A percentile compares a stretch with the other conserved stretches of the same genome.
Evolutionary conservation across 2,113 vertebrate species (phyloP).

Genomic region (Struthio camelus): DNA sequence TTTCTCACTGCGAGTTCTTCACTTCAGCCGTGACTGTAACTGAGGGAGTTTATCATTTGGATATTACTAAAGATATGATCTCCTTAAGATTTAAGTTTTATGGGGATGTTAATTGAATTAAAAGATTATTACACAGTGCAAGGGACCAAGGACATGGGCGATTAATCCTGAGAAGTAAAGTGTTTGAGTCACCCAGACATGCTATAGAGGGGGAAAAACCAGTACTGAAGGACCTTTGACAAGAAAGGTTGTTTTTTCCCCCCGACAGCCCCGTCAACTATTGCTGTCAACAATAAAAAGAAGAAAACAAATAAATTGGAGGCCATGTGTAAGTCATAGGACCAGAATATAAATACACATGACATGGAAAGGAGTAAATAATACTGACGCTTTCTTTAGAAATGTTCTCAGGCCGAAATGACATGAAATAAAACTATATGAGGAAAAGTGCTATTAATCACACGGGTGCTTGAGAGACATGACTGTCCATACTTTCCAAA

Average conservation of each 20-base stretch:
- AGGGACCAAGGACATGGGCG: background rate
- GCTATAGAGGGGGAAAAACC: background rate
- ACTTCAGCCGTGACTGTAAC: background rate
- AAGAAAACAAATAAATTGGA: conserved; percentile 85
- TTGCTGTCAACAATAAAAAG: conserved; percentile 61
- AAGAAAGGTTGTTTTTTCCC: conserved; percentile 32
- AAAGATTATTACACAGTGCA: conserved; percentile 30
- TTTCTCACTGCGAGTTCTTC: background rate
- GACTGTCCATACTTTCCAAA: background rate
- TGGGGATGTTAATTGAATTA: conserved; percentile 44
- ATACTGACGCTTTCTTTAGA: conserved; percentile 43
- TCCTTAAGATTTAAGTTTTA: conserved; percentile 35
- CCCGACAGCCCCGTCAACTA: conserved; percentile 29
- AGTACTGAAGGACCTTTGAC: conserved; percentile 37
- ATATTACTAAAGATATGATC: background rate
- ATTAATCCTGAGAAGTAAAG: conserved; percentile 51
- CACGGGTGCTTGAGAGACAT: background rate
- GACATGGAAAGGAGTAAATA: conserved; percentile 59
- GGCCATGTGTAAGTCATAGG: conserved; percentile 84
- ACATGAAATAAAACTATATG: conserved; percentile 30
- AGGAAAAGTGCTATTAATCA: background rate
- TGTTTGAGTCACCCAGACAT: background rate
- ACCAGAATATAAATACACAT: conserved; percentile 68
- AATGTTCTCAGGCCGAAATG: conserved; percentile 30
- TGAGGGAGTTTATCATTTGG: background rate